Evolutionary conservation across 2,113 vertebrate genomes (phyloP).

Genomic region (Neolamprologus caudopunctatus): DNA sequence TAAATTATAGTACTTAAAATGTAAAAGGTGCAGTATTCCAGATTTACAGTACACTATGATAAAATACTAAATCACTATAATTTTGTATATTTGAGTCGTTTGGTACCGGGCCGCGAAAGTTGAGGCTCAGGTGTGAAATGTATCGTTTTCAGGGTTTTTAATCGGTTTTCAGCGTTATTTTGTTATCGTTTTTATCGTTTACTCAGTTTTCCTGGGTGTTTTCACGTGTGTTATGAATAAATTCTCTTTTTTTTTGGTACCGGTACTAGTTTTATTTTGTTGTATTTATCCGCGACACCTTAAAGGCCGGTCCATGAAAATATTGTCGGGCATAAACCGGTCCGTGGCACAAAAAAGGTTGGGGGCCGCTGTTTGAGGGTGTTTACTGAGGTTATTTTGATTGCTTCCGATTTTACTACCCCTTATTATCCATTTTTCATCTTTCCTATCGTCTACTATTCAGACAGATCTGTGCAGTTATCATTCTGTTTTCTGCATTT

Average conservation of each 20-base stretch:
- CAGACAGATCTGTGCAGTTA: neutral
- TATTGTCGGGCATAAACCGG: no score
- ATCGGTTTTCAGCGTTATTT: rapidly evolving
- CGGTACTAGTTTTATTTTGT: no score
- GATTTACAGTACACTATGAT: neutral
- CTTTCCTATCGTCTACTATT: neutral
- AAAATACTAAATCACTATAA: neutral
- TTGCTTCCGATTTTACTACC: neutral
- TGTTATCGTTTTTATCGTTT: no score
- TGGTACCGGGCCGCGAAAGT: no score
- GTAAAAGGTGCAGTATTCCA: neutral
- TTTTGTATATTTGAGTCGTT: neutral
- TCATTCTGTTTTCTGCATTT: neutral
- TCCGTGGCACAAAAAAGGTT: no score
- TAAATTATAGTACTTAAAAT: neutral
- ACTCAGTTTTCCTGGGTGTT: no score
- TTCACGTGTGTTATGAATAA: no score
- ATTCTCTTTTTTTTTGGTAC: no score
- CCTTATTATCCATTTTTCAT: neutral
- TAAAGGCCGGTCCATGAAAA: no score
- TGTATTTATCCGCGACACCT: rapidly evolving
- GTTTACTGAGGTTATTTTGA: neutral
- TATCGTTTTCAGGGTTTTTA: no score
- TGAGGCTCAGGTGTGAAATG: no score
- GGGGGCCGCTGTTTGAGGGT: neutral